Evolutionary conservation across 2,113 vertebrate genomes (phyloP).

Genomic region (Tupaia chinensis): DNA sequence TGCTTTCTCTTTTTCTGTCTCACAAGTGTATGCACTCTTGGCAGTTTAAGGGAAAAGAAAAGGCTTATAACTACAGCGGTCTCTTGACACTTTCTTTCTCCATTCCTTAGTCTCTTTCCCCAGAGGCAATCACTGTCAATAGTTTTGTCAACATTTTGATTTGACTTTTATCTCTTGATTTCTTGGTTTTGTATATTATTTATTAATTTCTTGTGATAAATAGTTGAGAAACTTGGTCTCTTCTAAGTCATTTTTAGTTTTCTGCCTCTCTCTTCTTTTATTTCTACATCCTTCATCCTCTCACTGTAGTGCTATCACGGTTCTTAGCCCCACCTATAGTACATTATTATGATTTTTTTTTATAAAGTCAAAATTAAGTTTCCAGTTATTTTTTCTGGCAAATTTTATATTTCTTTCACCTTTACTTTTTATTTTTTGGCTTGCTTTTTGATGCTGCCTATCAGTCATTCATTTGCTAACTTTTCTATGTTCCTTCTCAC

Average conservation of each 20-base stretch:
- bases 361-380: not conserved
- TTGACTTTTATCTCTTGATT: not conserved
- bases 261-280: not conserved
- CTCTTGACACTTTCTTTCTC: not conserved
- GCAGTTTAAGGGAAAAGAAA: not conserved
- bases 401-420: not conserved
- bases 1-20: too few species aligned
- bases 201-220: not conserved
- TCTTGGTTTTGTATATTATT: not conserved
- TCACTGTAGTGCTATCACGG: not conserved
- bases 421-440: not conserved
- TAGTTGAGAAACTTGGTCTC: not conserved
- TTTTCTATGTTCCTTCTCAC: not conserved
- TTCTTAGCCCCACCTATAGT: not conserved
- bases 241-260: not conserved
- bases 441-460: not conserved
- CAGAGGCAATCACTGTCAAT: not conserved
- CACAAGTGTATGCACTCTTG: too few species aligned
- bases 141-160: not conserved
- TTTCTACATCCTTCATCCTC: not conserved
- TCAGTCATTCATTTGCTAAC: not conserved
- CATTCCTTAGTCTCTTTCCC: not conserved
- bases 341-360: not conserved
- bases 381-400: not conserved
- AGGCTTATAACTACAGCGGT: not conserved